A percentile compares a stretch with the other conserved stretches of the same genome.
phyloP scores from a whole-genome alignment of 2,113 vertebrate species.

The Seriola rivoliana region DNA sequence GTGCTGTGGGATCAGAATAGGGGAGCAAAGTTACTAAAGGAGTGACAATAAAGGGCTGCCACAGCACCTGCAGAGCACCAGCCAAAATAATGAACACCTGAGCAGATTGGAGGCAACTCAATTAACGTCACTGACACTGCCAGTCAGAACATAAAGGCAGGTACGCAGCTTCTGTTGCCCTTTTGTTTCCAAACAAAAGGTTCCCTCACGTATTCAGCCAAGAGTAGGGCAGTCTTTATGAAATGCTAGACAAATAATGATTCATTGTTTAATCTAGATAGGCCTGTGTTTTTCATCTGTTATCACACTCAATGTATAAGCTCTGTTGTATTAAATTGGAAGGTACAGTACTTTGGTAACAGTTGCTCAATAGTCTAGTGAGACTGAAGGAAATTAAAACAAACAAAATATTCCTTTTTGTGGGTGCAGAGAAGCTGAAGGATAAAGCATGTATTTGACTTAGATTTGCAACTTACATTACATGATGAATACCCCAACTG shows the following conservation, averaged over 20 bases:
- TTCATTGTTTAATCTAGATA: constrained; percentile 94
- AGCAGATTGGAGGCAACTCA: constrained; percentile 88
- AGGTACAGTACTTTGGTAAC: constrained; percentile 83
- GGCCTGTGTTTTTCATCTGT: constrained; percentile 88
- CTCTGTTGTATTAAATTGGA: constrained; percentile 83
- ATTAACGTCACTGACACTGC: constrained; percentile 87
- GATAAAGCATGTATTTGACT: constrained; percentile 35
- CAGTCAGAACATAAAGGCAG: constrained; percentile 86
- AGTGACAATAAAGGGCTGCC: constrained; percentile 71
- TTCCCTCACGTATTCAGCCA: constrained; percentile 87
- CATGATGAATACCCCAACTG: not conserved
- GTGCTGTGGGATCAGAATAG: constrained; percentile 78
- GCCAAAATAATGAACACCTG: constrained; percentile 86
- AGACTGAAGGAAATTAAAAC: constrained; percentile 53
- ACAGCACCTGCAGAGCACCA: constrained; percentile 83
- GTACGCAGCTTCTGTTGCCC: constrained; percentile 87
- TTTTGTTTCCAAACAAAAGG: constrained; percentile 91
- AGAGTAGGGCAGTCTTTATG: constrained; percentile 89
- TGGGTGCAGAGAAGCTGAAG: constrained; percentile 19
- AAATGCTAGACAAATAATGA: constrained; percentile 90
- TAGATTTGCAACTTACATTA: constrained; percentile 9
- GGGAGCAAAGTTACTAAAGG: constrained; percentile 73
- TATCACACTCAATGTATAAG: constrained; percentile 83
- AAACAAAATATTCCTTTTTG: constrained; percentile 43
- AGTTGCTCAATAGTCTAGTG: constrained; percentile 85